phyloP scores from a whole-genome alignment of 2,888 invertebrate genomes.

The Meghimatium bilineatum region DNA sequence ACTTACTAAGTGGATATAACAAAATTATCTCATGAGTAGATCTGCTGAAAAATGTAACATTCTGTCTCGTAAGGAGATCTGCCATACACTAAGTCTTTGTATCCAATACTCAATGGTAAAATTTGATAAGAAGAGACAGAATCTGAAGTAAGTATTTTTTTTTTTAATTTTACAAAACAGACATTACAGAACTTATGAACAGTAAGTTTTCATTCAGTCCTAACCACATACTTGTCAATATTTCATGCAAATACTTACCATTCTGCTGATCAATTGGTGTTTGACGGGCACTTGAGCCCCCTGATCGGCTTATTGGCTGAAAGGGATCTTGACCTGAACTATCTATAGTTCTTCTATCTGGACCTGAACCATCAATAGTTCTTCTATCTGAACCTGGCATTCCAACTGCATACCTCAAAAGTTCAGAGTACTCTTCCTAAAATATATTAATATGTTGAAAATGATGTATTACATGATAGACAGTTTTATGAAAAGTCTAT shows the following conservation, averaged over 20 bases:
- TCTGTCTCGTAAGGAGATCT: too few species aligned
- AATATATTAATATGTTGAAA: not conserved
- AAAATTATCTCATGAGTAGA: too few species aligned
- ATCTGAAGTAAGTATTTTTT: too few species aligned
- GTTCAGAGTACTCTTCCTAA: slow-evolving; percentile 75
- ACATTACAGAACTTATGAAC: too few species aligned
- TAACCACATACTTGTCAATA: not conserved
- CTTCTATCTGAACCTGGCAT: slow-evolving; percentile 66
- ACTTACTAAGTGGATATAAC: too few species aligned
- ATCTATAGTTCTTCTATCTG: slow-evolving; percentile 51
- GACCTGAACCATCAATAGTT: slow-evolving; percentile 10
- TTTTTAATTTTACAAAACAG: too few species aligned
- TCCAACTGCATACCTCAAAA: slow-evolving; percentile 74
- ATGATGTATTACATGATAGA: not conserved
- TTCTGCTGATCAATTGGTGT: slow-evolving; percentile 37
- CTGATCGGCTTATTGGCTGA: slow-evolving; percentile 32
- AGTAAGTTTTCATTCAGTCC: too few species aligned
- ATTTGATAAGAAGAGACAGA: too few species aligned
- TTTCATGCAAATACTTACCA: not conserved
- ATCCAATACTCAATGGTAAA: too few species aligned
- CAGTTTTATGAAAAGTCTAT: too few species aligned
- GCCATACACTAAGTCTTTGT: too few species aligned
- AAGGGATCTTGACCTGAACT: slow-evolving; percentile 12
- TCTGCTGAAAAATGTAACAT: too few species aligned
- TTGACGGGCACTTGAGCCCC: slow-evolving; percentile 30